phyloP scores from a whole-genome alignment of 2,888 invertebrate genomes.

The Polydrusus cervinus region DNA sequence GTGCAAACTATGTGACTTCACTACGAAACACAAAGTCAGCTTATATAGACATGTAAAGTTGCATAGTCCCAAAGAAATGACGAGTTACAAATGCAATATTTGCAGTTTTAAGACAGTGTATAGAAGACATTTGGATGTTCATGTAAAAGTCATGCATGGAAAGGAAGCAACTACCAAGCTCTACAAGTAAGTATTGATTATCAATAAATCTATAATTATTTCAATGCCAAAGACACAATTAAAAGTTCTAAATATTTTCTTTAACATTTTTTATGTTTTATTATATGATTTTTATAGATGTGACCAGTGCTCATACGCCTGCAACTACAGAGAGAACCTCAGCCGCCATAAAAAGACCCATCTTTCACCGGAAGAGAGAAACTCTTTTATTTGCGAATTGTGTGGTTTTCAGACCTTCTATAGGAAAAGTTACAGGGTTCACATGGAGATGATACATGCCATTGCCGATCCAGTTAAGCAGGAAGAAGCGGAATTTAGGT shows the following conservation, averaged over 20 bases:
- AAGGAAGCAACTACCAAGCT: conserved; percentile 9
- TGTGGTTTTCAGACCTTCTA: conserved; percentile 40
- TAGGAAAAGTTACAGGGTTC: conserved; percentile 41
- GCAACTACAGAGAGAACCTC: conserved; percentile 43
- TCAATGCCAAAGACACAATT: not conserved
- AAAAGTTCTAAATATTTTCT: no score
- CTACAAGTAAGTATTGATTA: conserved; percentile 27
- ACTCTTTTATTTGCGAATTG: conserved; percentile 36
- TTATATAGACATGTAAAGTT: conserved; percentile 34
- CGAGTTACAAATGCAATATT: conserved; percentile 21
- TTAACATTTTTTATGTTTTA: no score
- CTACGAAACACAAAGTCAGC: conserved; percentile 40
- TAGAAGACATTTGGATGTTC: conserved; percentile 27
- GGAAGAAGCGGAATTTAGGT: conserved; percentile 31
- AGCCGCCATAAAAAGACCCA: conserved; percentile 46
- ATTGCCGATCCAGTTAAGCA: not conserved
- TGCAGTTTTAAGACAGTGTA: conserved; percentile 31
- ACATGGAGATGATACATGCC: conserved; percentile 44
- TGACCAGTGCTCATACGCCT: conserved; percentile 41
- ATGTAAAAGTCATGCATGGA: conserved; percentile 35
- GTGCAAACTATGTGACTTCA: conserved; percentile 32
- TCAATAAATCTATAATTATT: no score
- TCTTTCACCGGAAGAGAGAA: conserved; percentile 30
- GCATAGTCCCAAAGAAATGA: conserved; percentile 31
- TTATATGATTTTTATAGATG: conserved; percentile 29